phyloP scores from a whole-genome alignment of 2,888 invertebrate genomes.

The Microctonus hyperodae region DNA sequence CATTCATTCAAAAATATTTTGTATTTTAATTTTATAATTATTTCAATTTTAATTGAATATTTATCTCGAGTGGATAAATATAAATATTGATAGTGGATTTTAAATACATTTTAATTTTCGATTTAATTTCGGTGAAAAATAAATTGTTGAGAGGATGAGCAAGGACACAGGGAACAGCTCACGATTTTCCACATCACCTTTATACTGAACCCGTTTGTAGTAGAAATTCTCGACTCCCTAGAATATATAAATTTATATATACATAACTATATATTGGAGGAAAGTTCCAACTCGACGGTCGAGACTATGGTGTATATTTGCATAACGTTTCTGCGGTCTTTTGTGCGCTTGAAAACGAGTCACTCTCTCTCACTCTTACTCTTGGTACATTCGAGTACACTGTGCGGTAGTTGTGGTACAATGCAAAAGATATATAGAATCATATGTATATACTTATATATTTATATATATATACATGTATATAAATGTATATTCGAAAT shows the following conservation, averaged over 20 bases:
- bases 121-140: conserved; percentile 6
- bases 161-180: background rate
- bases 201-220: background rate
- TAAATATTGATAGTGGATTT: no score
- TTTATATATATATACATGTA: no score
- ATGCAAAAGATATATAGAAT: background rate
- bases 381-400: no score
- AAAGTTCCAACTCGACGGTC: conserved; percentile 49
- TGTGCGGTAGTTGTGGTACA: background rate
- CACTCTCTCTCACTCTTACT: conserved; percentile 6
- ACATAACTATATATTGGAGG: conserved; percentile 42
- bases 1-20: no score
- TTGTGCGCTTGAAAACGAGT: conserved; percentile 52
- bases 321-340: conserved; percentile 57
- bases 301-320: conserved; percentile 46
- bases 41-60: no score
- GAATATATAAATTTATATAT: conserved; percentile 17
- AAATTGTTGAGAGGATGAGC: no score
- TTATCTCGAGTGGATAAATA: no score
- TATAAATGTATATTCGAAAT: conserved; percentile 15
- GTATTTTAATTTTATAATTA: no score
- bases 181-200: background rate
- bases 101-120: background rate
- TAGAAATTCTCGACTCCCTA: conserved; percentile 2
- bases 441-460: conserved; percentile 11